Evolutionary conservation across 2,797 vertebrate species (phyloP).

Genomic region (Acanthis flammea): DNA sequence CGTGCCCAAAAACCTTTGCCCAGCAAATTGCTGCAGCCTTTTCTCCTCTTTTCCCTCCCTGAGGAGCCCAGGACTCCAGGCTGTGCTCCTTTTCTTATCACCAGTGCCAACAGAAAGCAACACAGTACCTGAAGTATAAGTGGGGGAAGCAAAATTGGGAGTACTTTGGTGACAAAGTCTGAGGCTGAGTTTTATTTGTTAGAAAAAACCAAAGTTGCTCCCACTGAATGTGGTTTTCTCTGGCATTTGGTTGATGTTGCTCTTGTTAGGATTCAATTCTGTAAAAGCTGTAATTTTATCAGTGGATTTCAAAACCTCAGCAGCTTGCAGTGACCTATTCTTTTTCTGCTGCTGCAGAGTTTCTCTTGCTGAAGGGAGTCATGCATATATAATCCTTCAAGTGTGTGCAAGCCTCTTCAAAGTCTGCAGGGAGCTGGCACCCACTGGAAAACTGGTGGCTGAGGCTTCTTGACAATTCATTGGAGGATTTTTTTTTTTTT

Average conservation of each 20-base stretch:
- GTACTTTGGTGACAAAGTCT: background rate
- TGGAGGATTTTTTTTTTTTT: background rate
- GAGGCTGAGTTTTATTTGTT: background rate
- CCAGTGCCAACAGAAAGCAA: background rate
- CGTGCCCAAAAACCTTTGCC: background rate
- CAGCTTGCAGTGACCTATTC: background rate
- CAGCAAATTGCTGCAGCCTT: background rate
- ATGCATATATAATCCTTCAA: slow-evolving; percentile 9
- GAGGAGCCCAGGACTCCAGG: background rate
- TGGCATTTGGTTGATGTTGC: background rate
- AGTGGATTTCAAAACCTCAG: background rate
- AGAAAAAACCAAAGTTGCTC: background rate
- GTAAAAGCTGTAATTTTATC: background rate
- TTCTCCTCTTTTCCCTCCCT: background rate
- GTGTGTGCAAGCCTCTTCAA: background rate
- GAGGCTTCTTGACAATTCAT: background rate
- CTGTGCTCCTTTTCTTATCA: background rate
- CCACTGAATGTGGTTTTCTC: background rate
- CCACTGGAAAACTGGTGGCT: background rate
- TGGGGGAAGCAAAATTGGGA: background rate
- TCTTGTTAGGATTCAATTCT: background rate
- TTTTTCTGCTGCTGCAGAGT: background rate
- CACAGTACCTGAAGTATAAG: accelerated
- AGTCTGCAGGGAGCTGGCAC: background rate
- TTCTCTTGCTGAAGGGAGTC: slow-evolving; percentile 14